Conservation (phyloP, 2,113 vertebrate genomes). For the Sphaerodactylus townsendi region DNA sequence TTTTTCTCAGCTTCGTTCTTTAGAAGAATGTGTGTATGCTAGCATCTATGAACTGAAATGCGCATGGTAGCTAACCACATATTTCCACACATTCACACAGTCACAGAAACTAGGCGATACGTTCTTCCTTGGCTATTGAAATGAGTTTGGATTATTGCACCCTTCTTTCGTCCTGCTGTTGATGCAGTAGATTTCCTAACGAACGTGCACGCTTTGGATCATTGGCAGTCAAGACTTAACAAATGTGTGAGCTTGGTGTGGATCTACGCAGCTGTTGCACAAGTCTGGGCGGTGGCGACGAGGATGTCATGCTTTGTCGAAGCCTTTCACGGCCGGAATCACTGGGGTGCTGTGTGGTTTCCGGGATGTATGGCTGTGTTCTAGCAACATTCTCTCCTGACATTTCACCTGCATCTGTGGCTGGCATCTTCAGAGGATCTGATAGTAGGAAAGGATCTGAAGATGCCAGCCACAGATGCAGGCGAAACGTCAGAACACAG, state of each 20-base stretch:
- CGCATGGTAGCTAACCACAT: not conserved
- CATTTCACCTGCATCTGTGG: too few species aligned
- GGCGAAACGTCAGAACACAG: too few species aligned
- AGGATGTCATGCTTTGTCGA: too few species aligned
- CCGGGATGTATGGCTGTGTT: too few species aligned
- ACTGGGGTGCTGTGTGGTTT: too few species aligned
- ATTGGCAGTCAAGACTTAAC: fast-evolving
- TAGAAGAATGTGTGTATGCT: not conserved
- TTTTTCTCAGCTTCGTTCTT: not conserved
- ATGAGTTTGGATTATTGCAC: not conserved
- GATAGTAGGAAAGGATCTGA: too few species aligned
- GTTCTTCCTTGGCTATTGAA: not conserved
- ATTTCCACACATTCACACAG: not conserved
- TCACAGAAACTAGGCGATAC: not conserved
- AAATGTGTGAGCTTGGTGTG: not conserved
- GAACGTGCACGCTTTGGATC: not conserved
- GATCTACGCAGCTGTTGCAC: too few species aligned
- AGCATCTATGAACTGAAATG: not conserved
- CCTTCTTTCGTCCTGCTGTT: not conserved
- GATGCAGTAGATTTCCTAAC: not conserved
- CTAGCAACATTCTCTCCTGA: too few species aligned
- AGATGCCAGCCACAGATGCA: too few species aligned
- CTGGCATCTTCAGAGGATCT: too few species aligned
- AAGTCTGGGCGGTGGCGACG: too few species aligned
- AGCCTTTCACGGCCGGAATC: too few species aligned